Evolutionary conservation across 1,140 invertebrate species (phyloP), one percentile per base, ranked within the genome.

Genomic region (Tetraneura akinire): DNA sequence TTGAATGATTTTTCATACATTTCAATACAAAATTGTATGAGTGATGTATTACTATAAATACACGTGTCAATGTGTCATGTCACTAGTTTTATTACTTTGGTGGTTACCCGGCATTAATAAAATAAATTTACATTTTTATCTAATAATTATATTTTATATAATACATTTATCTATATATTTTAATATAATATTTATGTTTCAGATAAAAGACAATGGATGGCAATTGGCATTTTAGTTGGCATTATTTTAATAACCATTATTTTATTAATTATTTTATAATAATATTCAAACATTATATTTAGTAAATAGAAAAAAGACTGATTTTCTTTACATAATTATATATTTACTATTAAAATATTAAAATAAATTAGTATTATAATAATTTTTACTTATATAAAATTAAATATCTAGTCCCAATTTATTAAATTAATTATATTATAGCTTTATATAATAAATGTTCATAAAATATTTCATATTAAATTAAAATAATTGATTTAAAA

Each of bases 151-250:
- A n/a, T n/a, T n/a, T n/a, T n/a, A n/a, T n/a, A n/a, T n/a, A n/a
- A n/a, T n/a, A n/a, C n/a, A n/a, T n/a, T n/a, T n/a, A n/a, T n/a
- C n/a, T n/a, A n/a, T n/a, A n/a, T 37, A 37, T 37, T 53, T 1
- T 53, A 53, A n/a, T 4, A 49, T 49, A 49, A 49, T 49, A 26
- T 26, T 49, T 45, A n/a, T 26, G 21, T 76, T 76, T 42, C 14
- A 76, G 73, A 76, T 18, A 32, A 21, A 60, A 76, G 73, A 76
- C 73, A 76, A 76, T 76, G 73, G 73, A 76, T 57, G 51, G 51
- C 53, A 29, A 76, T 76, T 76, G 29, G 29, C 14, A 76, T 76
- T 76, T 76, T 76, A 76, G 18, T 76, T 6, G 53, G 73, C 21
- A 76, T 76, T 42, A 76, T 76, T 57, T 60, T 76, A 42, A 76